Base-by-base conservation (phyloP, 2,888 invertebrate species). In the Cantharis rustica region DNA sequence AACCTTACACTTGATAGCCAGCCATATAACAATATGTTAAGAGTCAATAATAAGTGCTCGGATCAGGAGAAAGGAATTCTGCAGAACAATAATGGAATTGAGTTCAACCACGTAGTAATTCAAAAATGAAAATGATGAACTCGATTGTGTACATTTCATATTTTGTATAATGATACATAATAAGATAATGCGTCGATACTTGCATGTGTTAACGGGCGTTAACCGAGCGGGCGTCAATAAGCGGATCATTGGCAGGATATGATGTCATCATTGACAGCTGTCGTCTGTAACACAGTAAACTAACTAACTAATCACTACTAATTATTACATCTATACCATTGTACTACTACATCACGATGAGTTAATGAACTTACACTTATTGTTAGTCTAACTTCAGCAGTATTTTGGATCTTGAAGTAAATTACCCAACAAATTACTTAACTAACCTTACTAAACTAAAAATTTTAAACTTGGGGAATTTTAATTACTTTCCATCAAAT, bases 201-300 rank as follows among this genome's bases (percentile, higher is more conserved):
- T 79, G 78, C 77, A 80, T 79, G 79, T 77, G 79, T 79, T 80
- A 79, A 79, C 75, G 78, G 74, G 79, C 79, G 77, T 80, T 80
- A 80, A 80, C 77, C 77, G 79, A 80, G 80, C 79, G 81, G 84
- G 84, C 85, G 85, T 85, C 86, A 85, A 84, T 85, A 84, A 84
- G 84, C 82, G 84, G 85, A 86, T 86, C 85, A 85, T 85, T 84
- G 85, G 84, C 85, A 85, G 86, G 86, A 86, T 85, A 82, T 86
- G 86, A 86, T 84, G 85, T 86, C 85, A 86, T 81, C 86, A 85
- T 85, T 84, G 85, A 85, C 86, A 85, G 85, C 85, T 85, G 85
- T 83, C 83, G 84, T 85, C 84, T 83, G 80, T 77, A 68, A 62
- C 72, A 78, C 75, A 78, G 64, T 61, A 72, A 76, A 78, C 77